Conservation (phyloP, 2,797 vertebrate genomes). For the Acomys russatus region DNA sequence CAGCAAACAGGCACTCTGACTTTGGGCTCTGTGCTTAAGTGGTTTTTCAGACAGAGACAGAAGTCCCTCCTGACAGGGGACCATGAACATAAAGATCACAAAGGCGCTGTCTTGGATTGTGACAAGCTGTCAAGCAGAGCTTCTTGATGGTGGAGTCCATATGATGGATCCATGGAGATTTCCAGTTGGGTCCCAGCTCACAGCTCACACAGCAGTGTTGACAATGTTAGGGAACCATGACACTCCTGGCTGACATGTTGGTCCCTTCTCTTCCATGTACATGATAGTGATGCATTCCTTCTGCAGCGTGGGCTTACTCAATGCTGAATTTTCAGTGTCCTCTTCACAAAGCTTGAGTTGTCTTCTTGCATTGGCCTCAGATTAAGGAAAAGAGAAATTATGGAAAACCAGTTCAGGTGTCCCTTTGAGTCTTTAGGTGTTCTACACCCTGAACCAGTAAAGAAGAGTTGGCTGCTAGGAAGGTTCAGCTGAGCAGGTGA, state of each 20-base stretch:
- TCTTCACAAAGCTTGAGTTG: conserved; percentile 23
- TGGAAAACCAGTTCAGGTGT: neutral
- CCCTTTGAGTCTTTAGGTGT: neutral
- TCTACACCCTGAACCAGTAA: neutral
- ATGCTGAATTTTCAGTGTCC: conserved; percentile 25
- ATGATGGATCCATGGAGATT: conserved; percentile 62
- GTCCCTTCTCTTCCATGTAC: neutral
- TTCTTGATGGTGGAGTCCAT: neutral
- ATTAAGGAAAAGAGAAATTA: neutral
- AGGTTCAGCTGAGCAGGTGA: neutral
- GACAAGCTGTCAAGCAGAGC: neutral
- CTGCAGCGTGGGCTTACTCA: neutral
- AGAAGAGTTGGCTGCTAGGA: neutral
- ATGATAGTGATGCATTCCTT: neutral
- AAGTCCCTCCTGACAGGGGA: conserved; percentile 23
- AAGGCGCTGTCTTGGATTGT: conserved; percentile 62
- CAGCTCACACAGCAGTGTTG: conserved; percentile 58
- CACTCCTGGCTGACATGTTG: neutral
- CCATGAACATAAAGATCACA: conserved; percentile 27
- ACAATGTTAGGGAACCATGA: neutral
- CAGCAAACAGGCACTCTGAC: conserved; percentile 65
- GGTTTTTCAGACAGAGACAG: neutral
- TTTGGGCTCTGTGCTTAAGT: conserved; percentile 64
- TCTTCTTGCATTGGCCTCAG: neutral
- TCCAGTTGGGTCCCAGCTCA: conserved; percentile 44